A percentile compares a stretch with the other conserved stretches of the same genome.
Conservation (phyloP, 2,888 invertebrate genomes). For the Noctua janthina region DNA sequence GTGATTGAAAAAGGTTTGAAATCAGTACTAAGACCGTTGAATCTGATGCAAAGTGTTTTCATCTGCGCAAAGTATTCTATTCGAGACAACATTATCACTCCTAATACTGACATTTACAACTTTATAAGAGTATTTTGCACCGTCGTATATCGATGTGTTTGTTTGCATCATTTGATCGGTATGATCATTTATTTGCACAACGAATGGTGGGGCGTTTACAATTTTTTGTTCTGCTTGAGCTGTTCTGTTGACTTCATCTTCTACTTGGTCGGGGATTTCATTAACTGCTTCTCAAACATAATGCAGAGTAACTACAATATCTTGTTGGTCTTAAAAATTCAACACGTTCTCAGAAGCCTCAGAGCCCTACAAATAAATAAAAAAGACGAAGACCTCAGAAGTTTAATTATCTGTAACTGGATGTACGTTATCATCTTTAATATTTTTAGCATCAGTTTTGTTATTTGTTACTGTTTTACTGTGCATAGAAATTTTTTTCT, state of each 20-base stretch:
- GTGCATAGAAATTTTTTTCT: not conserved
- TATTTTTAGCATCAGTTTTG: not conserved
- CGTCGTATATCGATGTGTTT: not conserved
- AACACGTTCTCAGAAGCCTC: not conserved
- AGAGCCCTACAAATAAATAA: not conserved
- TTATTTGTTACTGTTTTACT: not conserved
- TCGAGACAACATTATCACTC: not conserved
- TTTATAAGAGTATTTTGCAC: not conserved
- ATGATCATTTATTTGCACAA: not conserved
- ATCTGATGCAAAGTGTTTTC: slow-evolving; percentile 24
- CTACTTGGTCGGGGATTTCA: not conserved
- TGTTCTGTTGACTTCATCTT: not conserved
- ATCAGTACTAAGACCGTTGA: not conserved
- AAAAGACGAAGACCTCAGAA: not conserved
- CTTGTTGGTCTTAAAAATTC: slow-evolving; percentile 17
- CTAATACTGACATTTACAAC: slow-evolving; percentile 13
- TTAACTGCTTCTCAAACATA: slow-evolving; percentile 7
- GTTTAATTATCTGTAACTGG: slow-evolving; percentile 1
- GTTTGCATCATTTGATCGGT: not conserved
- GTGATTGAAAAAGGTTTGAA: too few species aligned
- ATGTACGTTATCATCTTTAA: not conserved
- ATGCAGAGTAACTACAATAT: slow-evolving; percentile 4
- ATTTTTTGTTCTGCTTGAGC: not conserved
- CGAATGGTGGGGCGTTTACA: not conserved
- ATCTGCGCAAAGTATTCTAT: slow-evolving; percentile 37